A percentile compares a stretch with the other conserved stretches of the same genome.
Conservation (phyloP, 2,888 invertebrate species). For the Ellobium chinense region DNA sequence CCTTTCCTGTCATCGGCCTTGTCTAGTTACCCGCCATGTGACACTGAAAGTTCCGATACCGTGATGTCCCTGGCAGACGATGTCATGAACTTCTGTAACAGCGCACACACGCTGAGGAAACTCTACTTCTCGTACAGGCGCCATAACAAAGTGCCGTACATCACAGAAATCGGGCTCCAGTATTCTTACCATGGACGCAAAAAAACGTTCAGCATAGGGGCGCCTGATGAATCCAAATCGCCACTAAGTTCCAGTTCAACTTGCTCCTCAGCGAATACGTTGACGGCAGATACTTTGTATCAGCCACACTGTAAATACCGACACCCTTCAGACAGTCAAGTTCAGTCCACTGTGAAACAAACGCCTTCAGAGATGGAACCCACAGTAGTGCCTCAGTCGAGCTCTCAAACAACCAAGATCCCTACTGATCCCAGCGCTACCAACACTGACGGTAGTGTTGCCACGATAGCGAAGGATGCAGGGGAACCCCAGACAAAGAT, state of each 20-base stretch:
- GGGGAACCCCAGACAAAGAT: background rate
- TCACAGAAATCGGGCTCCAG: slow-evolving; percentile 23
- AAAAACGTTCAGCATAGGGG: background rate
- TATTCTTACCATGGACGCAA: background rate
- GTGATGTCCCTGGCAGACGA: background rate
- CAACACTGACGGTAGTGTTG: background rate
- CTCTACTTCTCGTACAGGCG: slow-evolving; percentile 18
- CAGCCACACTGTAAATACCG: no score
- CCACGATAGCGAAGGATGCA: background rate
- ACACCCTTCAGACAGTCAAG: background rate
- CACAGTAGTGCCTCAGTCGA: no score
- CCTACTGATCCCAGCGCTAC: background rate
- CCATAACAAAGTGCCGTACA: slow-evolving; percentile 17
- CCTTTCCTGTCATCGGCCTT: background rate
- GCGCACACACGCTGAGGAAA: slow-evolving; percentile 3
- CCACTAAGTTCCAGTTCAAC: background rate
- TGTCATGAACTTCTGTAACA: background rate
- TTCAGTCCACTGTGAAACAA: background rate
- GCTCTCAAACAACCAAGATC: background rate
- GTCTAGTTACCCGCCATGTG: background rate
- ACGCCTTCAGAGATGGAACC: background rate
- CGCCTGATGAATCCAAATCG: background rate
- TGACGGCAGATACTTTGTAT: background rate
- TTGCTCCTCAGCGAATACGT: background rate
- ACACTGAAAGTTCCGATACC: background rate